Evolutionary conservation across 2,888 invertebrate genomes (phyloP).

Genomic region (Altica lythri): DNA sequence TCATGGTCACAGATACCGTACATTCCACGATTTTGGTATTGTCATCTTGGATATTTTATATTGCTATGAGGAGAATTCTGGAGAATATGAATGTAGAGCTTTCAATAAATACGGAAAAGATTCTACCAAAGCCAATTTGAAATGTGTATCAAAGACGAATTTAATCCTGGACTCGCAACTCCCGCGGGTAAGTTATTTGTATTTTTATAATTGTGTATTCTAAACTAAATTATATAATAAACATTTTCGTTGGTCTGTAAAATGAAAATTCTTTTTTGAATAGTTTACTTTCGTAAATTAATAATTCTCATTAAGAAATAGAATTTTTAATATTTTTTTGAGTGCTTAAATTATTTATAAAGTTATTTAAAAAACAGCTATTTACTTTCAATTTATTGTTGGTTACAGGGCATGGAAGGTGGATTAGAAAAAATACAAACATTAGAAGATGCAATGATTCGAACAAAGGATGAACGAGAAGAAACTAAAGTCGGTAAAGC

Average conservation of each 20-base stretch:
- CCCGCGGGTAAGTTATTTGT: constrained; percentile 76
- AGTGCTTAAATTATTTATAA: not conserved
- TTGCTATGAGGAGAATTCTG: constrained; percentile 95
- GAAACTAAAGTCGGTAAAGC: constrained; percentile 82
- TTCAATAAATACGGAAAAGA: constrained; percentile 90
- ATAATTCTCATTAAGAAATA: not conserved
- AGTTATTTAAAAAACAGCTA: not conserved
- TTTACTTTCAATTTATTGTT: constrained; percentile 5
- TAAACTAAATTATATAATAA: too few relatives aligned
- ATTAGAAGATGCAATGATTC: constrained; percentile 86
- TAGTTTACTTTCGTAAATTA: too few relatives aligned
- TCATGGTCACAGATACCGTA: constrained; percentile 94
- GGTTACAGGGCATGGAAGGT: constrained; percentile 84
- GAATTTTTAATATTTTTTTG: not conserved
- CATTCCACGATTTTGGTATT: constrained; percentile 97
- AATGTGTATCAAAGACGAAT: constrained; percentile 86
- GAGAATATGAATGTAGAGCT: constrained; percentile 91
- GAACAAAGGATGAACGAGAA: constrained; percentile 72
- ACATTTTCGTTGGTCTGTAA: too few relatives aligned
- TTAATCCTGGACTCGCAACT: constrained; percentile 91
- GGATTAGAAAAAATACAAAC: constrained; percentile 91
- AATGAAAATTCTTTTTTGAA: too few relatives aligned
- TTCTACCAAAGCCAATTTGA: constrained; percentile 80
- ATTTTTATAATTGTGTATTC: too few relatives aligned
- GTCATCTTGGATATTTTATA: constrained; percentile 94